These are phyloP conservation scores for Alethe castanea DNA, from an alignment of 2,113 vertebrate genomes.

Conservation along the genomic window DNA sequence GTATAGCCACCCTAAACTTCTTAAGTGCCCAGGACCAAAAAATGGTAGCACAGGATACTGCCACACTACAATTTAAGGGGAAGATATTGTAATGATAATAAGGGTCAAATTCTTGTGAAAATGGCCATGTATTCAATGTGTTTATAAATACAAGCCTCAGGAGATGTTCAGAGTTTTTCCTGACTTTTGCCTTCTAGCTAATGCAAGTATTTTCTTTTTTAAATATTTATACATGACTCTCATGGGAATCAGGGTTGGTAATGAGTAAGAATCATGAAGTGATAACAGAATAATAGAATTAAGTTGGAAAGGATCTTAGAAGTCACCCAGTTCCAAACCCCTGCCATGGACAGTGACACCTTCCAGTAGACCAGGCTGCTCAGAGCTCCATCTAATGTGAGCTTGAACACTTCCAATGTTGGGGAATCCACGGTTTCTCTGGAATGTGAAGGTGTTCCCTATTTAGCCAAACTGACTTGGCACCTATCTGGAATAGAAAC, in stretches of 20 bases:
- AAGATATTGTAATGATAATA: neutral
- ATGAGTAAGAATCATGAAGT: neutral
- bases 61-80: neutral
- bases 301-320: neutral
- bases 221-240: neutral
- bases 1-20: neutral
- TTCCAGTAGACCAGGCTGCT: neutral
- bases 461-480: neutral
- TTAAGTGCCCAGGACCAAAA: neutral
- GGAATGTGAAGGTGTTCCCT: neutral
- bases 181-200: neutral
- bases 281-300: neutral
- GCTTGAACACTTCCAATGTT: neutral
- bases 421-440: neutral
- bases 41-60: neutral
- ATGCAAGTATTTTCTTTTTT: neutral
- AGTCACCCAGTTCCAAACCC: neutral
- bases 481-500: neutral
- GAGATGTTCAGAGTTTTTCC: neutral
- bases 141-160: neutral
- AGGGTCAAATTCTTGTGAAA: neutral
- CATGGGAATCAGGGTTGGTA: neutral
- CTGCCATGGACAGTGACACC: neutral
- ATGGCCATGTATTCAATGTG: fast-evolving
- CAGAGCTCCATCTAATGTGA: fast-evolving